Base-by-base conservation (phyloP, 2,797 vertebrate species). In the Notolabrus celidotus region DNA sequence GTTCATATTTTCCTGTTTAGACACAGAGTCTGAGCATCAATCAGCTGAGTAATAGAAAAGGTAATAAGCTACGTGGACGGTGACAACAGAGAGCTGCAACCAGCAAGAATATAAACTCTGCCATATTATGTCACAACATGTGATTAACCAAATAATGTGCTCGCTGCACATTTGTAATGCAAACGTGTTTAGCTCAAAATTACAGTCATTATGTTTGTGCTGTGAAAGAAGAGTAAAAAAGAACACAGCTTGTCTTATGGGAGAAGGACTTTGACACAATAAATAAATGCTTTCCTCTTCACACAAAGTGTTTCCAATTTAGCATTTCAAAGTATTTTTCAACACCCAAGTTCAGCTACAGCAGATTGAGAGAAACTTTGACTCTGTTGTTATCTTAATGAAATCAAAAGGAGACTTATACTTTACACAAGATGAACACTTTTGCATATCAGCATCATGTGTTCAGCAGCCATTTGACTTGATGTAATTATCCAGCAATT, bases 41-140 rank as follows among this genome's bases (percentile, higher is more conserved):
- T 92, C 89, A 90, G 75, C 78, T 91, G 91, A 89, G 84, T 92
- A 93, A 93, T 93, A 85, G 91, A 89, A 92, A 87, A 84, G 86
- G 85, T 92, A 91, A 90, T 87, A 80, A 75, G 79, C 78, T 85
- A 81, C 43, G 72, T 78, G 82, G 83, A 80, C 55, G 52, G 49
- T 86, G 84, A 91, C 85, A 88, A 88, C 80, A 86, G 73, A 78
- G 63, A 71, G 61, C 46, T 31, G 75, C 82, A 86, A 79, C 86
- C 78, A 71, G 68, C 56, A 73, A 85, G 86, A 88, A 90, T 88
- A 84, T 69, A 83, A 87, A 89, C 71, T 74, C 66, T 75, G 71
- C 81, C 59, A 70, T 88, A 83, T 83, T 81, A 77, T 87, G 72
- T 87, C 56, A 77, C 67, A 77, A 74, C 71, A 71, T 70, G 67